Percentiles rank a stretch among this genome's conserved stretches.
Evolutionary conservation across 1,140 invertebrate species (phyloP).

Genomic region (Drosophila repleta): DNA sequence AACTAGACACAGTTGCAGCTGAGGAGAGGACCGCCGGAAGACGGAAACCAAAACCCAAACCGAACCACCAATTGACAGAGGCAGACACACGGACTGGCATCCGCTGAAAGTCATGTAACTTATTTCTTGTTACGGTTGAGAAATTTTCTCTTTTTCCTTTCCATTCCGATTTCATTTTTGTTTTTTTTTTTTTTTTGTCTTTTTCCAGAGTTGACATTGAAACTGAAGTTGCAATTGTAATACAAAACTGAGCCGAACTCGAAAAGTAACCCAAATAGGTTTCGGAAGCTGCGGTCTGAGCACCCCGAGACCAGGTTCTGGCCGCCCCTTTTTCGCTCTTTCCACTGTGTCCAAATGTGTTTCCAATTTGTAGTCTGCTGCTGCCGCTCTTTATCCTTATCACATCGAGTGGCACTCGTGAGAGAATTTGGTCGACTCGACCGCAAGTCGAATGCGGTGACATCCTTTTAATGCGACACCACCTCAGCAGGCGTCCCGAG

Average conservation of each 20-base stretch:
- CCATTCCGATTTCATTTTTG: neutral
- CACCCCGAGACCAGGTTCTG: conserved; percentile 36
- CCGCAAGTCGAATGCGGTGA: conserved; percentile 71
- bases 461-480: conserved; percentile 75
- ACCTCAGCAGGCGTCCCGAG: conserved; percentile 72
- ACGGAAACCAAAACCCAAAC: conserved; percentile 15
- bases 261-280: conserved; percentile 76
- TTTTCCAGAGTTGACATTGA: conserved; percentile 71
- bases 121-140: conserved; percentile 80
- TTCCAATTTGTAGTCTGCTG: conserved; percentile 75
- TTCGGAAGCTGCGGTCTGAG: conserved; percentile 77
- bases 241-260: conserved; percentile 63
- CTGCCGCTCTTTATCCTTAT: conserved; percentile 62
- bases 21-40: neutral
- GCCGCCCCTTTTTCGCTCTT: conserved; percentile 33
- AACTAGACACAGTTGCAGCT: conserved; percentile 40
- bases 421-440: conserved; percentile 68
- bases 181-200: conserved; percentile 9
- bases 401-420: conserved; percentile 78
- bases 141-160: conserved; percentile 46
- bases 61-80: conserved; percentile 20
- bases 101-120: conserved; percentile 78
- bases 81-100: conserved; percentile 40
- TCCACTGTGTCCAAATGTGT: conserved; percentile 61
- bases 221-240: conserved; percentile 66